phyloP scores from a whole-genome alignment of 30 jellyfish, hydroid and myxozoan genomes.

The Hydractinia echinata region DNA sequence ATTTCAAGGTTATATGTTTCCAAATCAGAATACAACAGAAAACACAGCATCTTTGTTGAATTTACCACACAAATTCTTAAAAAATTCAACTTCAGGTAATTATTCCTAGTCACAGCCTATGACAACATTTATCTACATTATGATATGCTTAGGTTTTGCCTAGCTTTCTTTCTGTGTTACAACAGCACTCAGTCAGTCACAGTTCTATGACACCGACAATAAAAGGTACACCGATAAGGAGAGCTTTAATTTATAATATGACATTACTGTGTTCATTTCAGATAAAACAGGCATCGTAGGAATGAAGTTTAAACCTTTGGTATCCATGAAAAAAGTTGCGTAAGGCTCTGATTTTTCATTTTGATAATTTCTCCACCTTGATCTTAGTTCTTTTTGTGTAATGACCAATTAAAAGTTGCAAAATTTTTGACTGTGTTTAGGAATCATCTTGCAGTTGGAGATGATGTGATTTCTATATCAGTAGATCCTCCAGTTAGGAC shows the following conservation, averaged over 20 bases:
- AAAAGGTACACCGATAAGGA: too few relatives aligned
- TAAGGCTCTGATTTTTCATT: neutral
- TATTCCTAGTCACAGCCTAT: neutral
- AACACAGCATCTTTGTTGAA: neutral
- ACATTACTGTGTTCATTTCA: neutral
- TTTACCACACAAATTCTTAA: neutral
- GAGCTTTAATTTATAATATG: too few relatives aligned
- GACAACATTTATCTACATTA: too few relatives aligned
- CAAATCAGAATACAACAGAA: neutral
- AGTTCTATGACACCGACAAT: too few relatives aligned
- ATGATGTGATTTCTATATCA: neutral
- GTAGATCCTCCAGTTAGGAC: neutral
- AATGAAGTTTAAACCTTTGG: neutral
- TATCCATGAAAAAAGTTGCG: neutral
- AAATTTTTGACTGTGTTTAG: too few relatives aligned
- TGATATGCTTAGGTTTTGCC: too few relatives aligned
- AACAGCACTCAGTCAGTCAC: too few relatives aligned
- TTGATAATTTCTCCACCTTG: too few relatives aligned
- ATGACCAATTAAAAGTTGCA: too few relatives aligned
- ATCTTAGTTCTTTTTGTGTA: too few relatives aligned
- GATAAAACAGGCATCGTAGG: neutral
- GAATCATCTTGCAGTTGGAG: neutral
- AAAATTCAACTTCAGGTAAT: slow-evolving; percentile 10
- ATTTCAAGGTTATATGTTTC: slow-evolving; percentile 13
- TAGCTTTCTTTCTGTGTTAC: too few relatives aligned